A percentile compares a stretch with the other conserved stretches of the same genome.
phyloP scores from a whole-genome alignment of 2,113 vertebrate species.

The Lasiurus cinereus region DNA sequence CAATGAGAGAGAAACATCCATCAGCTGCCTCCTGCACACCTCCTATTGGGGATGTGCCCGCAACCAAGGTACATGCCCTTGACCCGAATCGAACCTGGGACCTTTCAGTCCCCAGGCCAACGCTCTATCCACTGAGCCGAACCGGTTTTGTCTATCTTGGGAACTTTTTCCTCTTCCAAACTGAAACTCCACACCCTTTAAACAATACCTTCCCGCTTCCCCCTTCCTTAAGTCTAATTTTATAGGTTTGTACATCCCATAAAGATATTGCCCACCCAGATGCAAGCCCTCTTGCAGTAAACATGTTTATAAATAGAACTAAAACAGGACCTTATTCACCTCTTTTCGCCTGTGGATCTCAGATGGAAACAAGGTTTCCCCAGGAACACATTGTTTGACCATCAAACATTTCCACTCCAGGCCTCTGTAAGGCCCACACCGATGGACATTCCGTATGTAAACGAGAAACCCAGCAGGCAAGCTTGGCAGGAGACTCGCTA shows the following conservation, averaged over 20 bases:
- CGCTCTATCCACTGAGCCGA: no score
- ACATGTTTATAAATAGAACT: constrained; percentile 34
- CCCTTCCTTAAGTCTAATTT: not conserved
- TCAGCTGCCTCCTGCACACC: no score
- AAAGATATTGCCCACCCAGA: not conserved
- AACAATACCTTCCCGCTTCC: not conserved
- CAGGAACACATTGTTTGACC: not conserved
- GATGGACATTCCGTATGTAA: not conserved
- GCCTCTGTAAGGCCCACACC: not conserved
- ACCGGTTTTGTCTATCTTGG: no score
- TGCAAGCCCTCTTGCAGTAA: not conserved
- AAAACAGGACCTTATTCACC: not conserved
- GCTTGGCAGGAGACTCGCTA: not conserved
- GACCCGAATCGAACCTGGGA: no score
- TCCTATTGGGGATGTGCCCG: no score
- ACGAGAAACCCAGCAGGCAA: not conserved
- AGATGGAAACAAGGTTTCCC: constrained; percentile 34
- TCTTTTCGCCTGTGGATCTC: constrained; percentile 23
- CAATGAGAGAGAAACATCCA: no score
- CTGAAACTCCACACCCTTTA: not conserved
- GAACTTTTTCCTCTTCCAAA: not conserved
- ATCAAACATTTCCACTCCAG: not conserved
- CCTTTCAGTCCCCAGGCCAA: no score
- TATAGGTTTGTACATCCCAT: not conserved
- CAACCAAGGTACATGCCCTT: no score